Evolutionary conservation across 1,140 invertebrate genomes (phyloP).

Genomic region (Lepidurus apus): DNA sequence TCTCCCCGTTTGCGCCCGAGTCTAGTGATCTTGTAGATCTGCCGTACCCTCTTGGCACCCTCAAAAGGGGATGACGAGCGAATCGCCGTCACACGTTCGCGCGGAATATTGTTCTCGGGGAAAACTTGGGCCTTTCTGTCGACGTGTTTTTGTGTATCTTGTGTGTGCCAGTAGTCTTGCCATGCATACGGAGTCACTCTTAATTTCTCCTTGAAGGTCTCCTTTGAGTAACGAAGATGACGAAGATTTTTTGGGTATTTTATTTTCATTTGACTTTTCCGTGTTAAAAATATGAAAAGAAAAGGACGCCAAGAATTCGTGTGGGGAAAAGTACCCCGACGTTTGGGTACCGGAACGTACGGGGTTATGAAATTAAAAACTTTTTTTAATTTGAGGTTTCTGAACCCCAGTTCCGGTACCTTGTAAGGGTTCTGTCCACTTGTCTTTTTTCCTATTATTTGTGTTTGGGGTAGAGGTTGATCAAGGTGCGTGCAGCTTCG

Average conservation of each 20-base stretch:
- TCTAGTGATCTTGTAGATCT: no score
- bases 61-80: background rate
- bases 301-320: background rate
- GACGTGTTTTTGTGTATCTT: background rate
- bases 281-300: no score
- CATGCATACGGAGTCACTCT: conserved; percentile 3
- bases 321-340: background rate
- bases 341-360: background rate
- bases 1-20: background rate
- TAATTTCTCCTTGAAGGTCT: background rate
- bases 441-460: background rate
- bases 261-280: no score
- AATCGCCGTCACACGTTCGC: background rate
- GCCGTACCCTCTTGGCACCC: background rate
- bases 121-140: background rate
- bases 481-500: background rate
- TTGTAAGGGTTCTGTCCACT: no score
- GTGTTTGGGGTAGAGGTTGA: background rate
- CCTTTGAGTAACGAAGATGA: background rate
- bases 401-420: no score
- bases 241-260: background rate
- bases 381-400: no score
- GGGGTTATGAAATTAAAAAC: no score
- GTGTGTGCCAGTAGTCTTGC: background rate
- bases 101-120: background rate